Percentiles rank a stretch among this genome's conserved stretches.
phyloP scores from a whole-genome alignment of 2,797 vertebrate species.

The Paratrypauchen microcephalus region DNA sequence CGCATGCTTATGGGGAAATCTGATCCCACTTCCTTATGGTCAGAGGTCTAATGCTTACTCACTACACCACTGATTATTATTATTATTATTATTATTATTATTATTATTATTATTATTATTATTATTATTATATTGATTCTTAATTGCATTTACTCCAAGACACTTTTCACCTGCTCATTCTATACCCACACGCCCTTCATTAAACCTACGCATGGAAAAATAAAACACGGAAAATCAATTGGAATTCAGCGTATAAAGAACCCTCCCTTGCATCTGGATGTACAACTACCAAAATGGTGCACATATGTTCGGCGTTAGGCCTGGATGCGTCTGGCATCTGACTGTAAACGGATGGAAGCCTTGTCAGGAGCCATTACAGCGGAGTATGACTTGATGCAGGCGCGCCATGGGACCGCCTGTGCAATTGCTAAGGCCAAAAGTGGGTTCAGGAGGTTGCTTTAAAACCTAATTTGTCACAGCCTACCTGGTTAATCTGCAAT shows the following conservation, averaged over 20 bases:
- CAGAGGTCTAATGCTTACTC: too few species aligned
- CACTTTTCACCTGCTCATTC: too few species aligned
- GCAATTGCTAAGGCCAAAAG: slow-evolving; percentile 18
- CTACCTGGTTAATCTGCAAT: slow-evolving; percentile 54
- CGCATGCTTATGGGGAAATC: too few species aligned
- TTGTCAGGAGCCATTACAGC: slow-evolving; percentile 44
- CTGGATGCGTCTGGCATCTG: slow-evolving; percentile 40
- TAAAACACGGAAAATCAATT: not conserved
- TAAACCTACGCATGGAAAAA: too few species aligned
- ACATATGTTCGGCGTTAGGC: slow-evolving; percentile 56
- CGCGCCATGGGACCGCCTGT: slow-evolving; percentile 21
- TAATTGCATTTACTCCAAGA: too few species aligned
- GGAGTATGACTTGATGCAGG: slow-evolving; percentile 25
- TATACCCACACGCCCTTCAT: not conserved
- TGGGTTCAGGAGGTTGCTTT: slow-evolving; percentile 27
- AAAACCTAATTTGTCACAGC: slow-evolving; percentile 55
- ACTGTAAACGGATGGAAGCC: slow-evolving; percentile 32
- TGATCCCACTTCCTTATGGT: too few species aligned
- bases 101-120: too few species aligned
- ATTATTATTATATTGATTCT: too few species aligned
- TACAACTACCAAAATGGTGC: slow-evolving; percentile 21
- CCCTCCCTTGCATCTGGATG: slow-evolving; percentile 37
- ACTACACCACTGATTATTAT: too few species aligned
- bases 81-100: too few species aligned
- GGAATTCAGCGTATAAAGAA: not conserved